phyloP scores from a whole-genome alignment of 2,797 vertebrate species.

The Oophaga sylvatica region DNA sequence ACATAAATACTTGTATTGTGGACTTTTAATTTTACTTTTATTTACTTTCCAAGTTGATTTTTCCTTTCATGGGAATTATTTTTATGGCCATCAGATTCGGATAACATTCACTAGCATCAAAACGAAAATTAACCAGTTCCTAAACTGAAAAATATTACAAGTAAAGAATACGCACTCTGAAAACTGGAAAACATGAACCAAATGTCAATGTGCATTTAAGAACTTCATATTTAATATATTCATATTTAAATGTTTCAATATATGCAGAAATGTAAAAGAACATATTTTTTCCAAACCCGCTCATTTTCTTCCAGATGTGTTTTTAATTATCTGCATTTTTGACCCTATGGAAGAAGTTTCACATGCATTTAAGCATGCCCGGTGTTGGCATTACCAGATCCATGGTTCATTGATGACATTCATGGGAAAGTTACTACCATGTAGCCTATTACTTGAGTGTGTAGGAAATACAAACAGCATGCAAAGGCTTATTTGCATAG shows the following conservation, averaged over 20 bases:
- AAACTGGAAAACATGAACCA: not conserved
- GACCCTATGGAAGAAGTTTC: slow-evolving; percentile 24
- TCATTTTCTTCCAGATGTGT: slow-evolving; percentile 45
- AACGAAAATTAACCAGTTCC: not conserved
- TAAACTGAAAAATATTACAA: not conserved
- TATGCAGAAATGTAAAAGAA: not conserved
- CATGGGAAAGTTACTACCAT: slow-evolving; percentile 30
- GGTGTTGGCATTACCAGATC: slow-evolving; percentile 12
- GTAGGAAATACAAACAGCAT: not conserved
- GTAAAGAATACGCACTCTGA: not conserved
- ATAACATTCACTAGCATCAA: not conserved
- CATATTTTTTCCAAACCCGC: not conserved
- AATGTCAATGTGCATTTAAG: too few relatives aligned
- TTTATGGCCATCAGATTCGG: not conserved
- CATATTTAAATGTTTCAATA: not conserved
- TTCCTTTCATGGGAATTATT: not conserved
- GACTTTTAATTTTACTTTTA: not conserved
- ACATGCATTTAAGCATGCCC: slow-evolving; percentile 39
- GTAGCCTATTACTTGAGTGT: not conserved
- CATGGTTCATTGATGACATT: slow-evolving; percentile 45
- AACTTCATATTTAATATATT: not conserved
- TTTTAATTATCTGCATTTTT: slow-evolving; percentile 41
- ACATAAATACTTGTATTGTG: too few relatives aligned
- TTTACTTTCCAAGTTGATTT: not conserved
- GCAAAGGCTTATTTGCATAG: not conserved